Conservation (phyloP, 2,113 vertebrate species). For the Oplegnathus fasciatus region DNA sequence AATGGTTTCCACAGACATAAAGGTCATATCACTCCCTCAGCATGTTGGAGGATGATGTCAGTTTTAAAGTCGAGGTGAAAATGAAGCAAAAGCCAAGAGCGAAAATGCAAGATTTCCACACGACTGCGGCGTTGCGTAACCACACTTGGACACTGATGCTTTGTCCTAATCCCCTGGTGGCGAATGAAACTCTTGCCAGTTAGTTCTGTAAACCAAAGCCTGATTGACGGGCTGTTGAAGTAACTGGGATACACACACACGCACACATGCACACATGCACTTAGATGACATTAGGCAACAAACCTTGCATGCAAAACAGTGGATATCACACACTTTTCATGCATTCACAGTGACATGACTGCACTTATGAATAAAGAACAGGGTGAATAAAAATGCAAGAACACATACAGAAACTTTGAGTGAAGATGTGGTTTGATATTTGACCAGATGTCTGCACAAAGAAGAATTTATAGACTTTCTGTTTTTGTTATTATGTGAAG, state of each 20-base stretch:
- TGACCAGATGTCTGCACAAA: slow-evolving; percentile 50
- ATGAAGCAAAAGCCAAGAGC: slow-evolving; percentile 37
- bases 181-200: slow-evolving; percentile 39
- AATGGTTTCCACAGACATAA: slow-evolving; percentile 68
- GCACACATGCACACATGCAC: too few species aligned
- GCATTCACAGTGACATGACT: slow-evolving; percentile 35
- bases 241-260: slow-evolving; percentile 1
- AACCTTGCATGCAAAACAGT: slow-evolving; percentile 32
- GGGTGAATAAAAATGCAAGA: slow-evolving; percentile 58
- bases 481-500: slow-evolving; percentile 56
- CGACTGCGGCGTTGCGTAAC: slow-evolving; percentile 35
- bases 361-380: slow-evolving; percentile 47
- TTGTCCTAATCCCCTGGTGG: slow-evolving; percentile 36
- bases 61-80: slow-evolving; percentile 52
- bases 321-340: slow-evolving; percentile 10
- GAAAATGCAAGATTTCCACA: slow-evolving; percentile 49
- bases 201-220: slow-evolving; percentile 42
- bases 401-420: slow-evolving; percentile 49
- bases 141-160: slow-evolving; percentile 31
- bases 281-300: slow-evolving; percentile 16
- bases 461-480: slow-evolving; percentile 52
- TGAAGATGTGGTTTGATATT: slow-evolving; percentile 52
- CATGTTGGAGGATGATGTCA: slow-evolving; percentile 65
- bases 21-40: slow-evolving; percentile 58
- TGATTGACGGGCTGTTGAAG: slow-evolving; percentile 48